phyloP scores from a whole-genome alignment of 1,140 invertebrate species.

The Trichonephila clavata region DNA sequence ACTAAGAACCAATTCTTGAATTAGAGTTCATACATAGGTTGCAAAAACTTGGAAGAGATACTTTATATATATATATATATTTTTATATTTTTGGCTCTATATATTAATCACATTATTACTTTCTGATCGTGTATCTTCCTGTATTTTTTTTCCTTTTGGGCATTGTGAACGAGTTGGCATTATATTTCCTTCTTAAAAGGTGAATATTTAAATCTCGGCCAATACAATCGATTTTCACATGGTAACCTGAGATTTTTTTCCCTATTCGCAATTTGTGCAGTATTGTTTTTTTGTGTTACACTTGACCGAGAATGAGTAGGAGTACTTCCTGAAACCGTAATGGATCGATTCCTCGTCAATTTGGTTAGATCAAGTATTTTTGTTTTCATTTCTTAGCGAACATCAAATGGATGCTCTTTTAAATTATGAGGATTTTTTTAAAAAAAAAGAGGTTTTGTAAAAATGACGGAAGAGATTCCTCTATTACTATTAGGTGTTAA shows the following conservation, averaged over 20 bases:
- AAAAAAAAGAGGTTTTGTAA: too few relatives aligned
- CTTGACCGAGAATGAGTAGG: constrained; percentile 8
- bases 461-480: too few relatives aligned
- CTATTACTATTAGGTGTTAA: too few relatives aligned
- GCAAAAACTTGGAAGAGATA: too few relatives aligned
- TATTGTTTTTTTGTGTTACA: neutral
- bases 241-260: neutral
- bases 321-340: neutral
- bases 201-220: neutral
- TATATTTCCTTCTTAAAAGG: neutral
- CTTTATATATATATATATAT: too few relatives aligned
- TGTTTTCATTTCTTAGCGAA: neutral
- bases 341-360: neutral
- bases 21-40: too few relatives aligned
- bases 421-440: too few relatives aligned
- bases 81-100: too few relatives aligned
- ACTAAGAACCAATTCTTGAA: too few relatives aligned
- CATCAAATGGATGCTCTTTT: too few relatives aligned
- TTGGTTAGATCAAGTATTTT: neutral
- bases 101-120: too few relatives aligned
- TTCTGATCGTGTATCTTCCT: neutral
- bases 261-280: neutral
- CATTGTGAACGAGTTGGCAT: neutral
- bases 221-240: neutral
- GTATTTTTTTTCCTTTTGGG: neutral